These are phyloP conservation scores for Dicrurus megarhynchus DNA, from an alignment of 2,113 vertebrate species.

Conservation along the genomic window DNA sequence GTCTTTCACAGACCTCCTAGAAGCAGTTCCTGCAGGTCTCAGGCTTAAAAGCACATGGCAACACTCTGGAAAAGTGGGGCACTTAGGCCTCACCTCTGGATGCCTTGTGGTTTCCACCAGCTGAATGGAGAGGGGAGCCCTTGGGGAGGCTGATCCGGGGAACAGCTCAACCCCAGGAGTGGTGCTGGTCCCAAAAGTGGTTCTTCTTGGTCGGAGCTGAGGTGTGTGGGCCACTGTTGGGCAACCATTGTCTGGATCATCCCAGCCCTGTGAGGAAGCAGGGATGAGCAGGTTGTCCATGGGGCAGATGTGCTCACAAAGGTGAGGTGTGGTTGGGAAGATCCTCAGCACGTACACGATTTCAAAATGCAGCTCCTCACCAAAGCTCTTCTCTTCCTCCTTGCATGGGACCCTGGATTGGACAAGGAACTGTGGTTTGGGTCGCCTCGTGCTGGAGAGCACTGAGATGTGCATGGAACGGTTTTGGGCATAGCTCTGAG, in stretches of 20 bases:
- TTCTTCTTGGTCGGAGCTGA: background rate
- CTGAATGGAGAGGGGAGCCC: background rate
- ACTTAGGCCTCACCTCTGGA: background rate
- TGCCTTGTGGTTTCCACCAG: background rate
- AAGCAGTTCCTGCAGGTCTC: background rate
- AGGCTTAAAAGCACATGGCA: background rate
- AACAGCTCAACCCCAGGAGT: background rate
- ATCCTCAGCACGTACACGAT: background rate
- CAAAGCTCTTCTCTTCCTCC: background rate
- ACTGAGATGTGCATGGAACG: background rate
- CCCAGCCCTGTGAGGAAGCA: background rate
- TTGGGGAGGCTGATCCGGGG: background rate
- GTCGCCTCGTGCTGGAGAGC: background rate
- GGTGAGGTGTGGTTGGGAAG: background rate
- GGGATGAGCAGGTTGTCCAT: background rate
- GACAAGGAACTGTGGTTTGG: background rate
- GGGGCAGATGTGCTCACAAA: background rate
- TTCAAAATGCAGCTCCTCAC: constrained; percentile 1
- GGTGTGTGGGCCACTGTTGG: background rate
- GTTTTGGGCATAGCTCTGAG: background rate
- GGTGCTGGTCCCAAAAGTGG: background rate
- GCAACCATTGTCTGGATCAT: background rate
- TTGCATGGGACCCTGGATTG: background rate
- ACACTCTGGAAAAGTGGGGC: background rate
- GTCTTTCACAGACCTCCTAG: background rate